Conservation (phyloP, 2,113 vertebrate genomes). For the Callocephalon fimbriatum region DNA sequence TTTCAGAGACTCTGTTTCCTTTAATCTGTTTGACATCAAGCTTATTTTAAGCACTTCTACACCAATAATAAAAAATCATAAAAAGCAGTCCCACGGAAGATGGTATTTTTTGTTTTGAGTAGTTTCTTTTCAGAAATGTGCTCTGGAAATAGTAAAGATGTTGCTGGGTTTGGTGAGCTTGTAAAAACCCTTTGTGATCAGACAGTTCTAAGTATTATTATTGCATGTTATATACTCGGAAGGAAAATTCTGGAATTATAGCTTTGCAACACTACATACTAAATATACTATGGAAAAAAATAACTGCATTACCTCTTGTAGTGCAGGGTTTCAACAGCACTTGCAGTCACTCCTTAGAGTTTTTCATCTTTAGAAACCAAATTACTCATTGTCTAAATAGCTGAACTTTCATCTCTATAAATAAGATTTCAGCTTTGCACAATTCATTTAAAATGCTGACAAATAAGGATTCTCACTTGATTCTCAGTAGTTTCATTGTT, state of each 20-base stretch:
- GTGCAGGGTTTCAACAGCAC: slow-evolving; percentile 55
- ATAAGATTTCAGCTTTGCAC: slow-evolving; percentile 71
- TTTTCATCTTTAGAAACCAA: slow-evolving; percentile 71
- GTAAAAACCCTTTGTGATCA: slow-evolving; percentile 31
- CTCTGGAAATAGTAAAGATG: neutral
- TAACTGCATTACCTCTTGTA: slow-evolving; percentile 48
- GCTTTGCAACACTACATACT: slow-evolving; percentile 18
- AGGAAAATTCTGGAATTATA: slow-evolving; percentile 45
- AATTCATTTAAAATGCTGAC: slow-evolving; percentile 68
- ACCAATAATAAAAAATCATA: neutral
- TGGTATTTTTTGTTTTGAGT: neutral
- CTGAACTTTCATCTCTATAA: slow-evolving; percentile 76
- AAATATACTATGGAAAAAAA: slow-evolving; percentile 66
- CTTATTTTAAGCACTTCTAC: neutral
- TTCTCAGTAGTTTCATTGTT: slow-evolving; percentile 65
- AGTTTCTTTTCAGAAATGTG: neutral
- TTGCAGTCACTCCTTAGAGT: slow-evolving; percentile 66
- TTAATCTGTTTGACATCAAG: neutral
- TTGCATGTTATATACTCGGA: neutral
- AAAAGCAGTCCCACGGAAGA: neutral
- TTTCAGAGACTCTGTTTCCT: neutral
- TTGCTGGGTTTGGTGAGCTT: neutral
- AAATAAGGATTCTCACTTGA: slow-evolving; percentile 67
- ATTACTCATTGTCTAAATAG: slow-evolving; percentile 76
- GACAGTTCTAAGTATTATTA: neutral